A percentile compares a stretch with the other conserved stretches of the same genome.
These are phyloP conservation scores for Apotomis betuletana DNA, from an alignment of 2,888 invertebrate genomes.

Conservation along the genomic window DNA sequence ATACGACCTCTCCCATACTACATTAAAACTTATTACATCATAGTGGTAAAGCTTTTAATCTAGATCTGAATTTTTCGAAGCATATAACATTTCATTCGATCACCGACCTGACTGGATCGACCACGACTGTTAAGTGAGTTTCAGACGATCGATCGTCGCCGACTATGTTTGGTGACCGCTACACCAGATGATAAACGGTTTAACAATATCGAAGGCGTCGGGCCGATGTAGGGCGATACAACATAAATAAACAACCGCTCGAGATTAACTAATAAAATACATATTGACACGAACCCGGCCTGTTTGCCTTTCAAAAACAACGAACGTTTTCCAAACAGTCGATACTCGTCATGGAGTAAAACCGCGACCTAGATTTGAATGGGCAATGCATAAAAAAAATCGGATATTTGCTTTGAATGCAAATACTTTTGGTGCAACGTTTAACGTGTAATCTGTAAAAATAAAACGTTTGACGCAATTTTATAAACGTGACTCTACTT, in stretches of 20 bases:
- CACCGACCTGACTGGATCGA: too few species aligned
- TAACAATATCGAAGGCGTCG: constrained; percentile 36
- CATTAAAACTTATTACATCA: too few species aligned
- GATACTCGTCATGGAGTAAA: constrained; percentile 7
- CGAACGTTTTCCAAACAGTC: constrained; percentile 17
- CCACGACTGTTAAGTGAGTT: constrained; percentile 26
- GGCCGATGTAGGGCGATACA: constrained; percentile 16
- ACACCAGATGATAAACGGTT: constrained; percentile 38
- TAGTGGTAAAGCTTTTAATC: neutral
- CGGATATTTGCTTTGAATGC: neutral
- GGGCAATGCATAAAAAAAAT: neutral
- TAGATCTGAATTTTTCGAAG: neutral
- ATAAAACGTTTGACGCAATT: neutral
- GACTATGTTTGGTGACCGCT: constrained; percentile 31
- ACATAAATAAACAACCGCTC: constrained; percentile 31
- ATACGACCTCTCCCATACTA: too few species aligned
- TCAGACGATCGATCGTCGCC: constrained; percentile 21
- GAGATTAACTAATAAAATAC: constrained; percentile 41
- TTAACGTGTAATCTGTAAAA: neutral
- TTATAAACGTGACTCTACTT: neutral
- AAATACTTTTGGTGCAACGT: neutral
- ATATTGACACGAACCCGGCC: constrained; percentile 35
- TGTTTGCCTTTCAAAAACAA: constrained; percentile 23
- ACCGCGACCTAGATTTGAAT: constrained; percentile 7
- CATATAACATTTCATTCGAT: constrained; percentile 1